These are phyloP conservation scores for Leptodirus hochenwartii DNA, from an alignment of 2,888 invertebrate species.

Conservation along the genomic window DNA sequence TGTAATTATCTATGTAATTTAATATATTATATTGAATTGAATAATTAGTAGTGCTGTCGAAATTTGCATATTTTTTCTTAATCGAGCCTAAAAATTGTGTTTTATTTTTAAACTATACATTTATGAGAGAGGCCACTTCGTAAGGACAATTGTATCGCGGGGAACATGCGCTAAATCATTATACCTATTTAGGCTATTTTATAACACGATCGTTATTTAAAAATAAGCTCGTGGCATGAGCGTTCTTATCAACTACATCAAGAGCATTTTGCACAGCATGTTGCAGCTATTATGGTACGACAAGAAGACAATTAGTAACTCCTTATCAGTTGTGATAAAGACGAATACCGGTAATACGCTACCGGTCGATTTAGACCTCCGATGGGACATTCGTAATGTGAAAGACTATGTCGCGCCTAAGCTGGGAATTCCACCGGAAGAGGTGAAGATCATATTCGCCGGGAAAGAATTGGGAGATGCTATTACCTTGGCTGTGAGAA, in stretches of 20 bases:
- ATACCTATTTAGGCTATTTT: no score
- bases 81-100: no score
- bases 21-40: no score
- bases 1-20: no score
- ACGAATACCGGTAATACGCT: conserved; percentile 47
- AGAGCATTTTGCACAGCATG: conserved; percentile 38
- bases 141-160: no score
- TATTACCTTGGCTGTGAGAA: conserved; percentile 42
- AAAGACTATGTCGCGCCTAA: conserved; percentile 52
- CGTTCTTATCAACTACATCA: conserved; percentile 36
- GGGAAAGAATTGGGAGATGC: conserved; percentile 59
- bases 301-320: conserved; percentile 37
- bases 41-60: no score
- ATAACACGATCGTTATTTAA: no score
- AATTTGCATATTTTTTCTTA: no score
- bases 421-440: conserved; percentile 44
- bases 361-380: conserved; percentile 47
- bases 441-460: conserved; percentile 62
- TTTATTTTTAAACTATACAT: no score
- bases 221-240: no score
- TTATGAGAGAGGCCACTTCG: no score
- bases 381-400: conserved; percentile 55
- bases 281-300: conserved; percentile 41
- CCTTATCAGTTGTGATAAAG: conserved; percentile 46
- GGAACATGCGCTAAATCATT: no score